Evolutionary conservation across 2,797 vertebrate species (phyloP), one percentile per base, ranked within the genome.

Genomic region (Nyctalus aviator): DNA sequence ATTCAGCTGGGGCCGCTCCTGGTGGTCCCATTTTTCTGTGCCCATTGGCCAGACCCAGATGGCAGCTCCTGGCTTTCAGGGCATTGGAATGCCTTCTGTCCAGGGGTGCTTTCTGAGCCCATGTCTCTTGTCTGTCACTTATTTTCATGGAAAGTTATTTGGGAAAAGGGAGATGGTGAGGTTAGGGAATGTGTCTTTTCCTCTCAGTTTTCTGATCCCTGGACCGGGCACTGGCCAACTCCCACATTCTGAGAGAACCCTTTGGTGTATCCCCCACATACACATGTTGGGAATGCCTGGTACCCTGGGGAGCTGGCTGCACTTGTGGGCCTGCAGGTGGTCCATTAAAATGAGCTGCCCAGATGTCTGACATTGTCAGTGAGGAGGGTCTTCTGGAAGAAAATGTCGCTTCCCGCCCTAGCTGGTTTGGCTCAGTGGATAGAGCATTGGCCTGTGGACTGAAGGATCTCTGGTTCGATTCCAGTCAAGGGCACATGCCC

Each of bases 271-370:
- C 17, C 8, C 11, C 21, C 18, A 48, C 50, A 44, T 10, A 11
- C 37, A 20, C 3, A 25, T 48, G 30, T 37, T 30, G 15, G 35
- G 57, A 35, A 23, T 0, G 2, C 32, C 48, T 84, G 55, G 83
- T 9, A 9, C 44, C 5, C 41, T 2, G 2, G 46, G 44, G 20
- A n/a, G n/a, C 59, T 71, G 32, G 30, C 8, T 0, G 13, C 2
- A 4, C 3, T 21, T 44, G 30, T 17, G 59, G 41, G 41, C 30
- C 41, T 17, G 44, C 0, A 0, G 14, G 30, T 1, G 1, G n/a
- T 46, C 55, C 10, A 3, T 76, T 9, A 20, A 25, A 37, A 25
- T 0, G 12, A 84, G 57, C 30, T 44, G 41, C 32, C 62, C 27
- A 17, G 30, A 46, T 3, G 2, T 59, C 85, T 68, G 37, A 57